Conservation (phyloP, 1,140 invertebrate species). For the Trichomalopsis sarcophagae region DNA sequence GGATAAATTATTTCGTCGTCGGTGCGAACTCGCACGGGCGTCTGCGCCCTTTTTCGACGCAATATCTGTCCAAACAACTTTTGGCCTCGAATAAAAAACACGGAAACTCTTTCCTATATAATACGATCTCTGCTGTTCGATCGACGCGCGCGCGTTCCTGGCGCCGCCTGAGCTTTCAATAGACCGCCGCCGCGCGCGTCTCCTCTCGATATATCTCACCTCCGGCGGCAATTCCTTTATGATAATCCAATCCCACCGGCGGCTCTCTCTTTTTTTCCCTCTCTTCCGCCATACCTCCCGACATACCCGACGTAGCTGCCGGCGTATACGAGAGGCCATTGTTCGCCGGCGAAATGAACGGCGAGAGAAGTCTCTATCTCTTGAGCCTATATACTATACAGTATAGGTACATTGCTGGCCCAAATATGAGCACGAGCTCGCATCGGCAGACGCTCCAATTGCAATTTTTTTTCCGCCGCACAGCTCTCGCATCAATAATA, state of each 20-base stretch:
- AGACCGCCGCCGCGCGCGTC: neutral
- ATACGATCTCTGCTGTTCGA: no score
- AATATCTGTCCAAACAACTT: no score
- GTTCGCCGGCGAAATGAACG: constrained; percentile 36
- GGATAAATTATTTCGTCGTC: neutral
- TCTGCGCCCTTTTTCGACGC: no score
- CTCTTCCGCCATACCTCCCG: neutral
- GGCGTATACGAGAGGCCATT: neutral
- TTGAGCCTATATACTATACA: constrained; percentile 8
- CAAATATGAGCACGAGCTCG: neutral
- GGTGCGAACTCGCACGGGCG: no score
- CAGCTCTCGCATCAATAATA: constrained; percentile 20
- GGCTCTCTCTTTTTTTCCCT: neutral
- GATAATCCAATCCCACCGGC: constrained; percentile 45
- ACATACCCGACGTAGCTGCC: constrained; percentile 25
- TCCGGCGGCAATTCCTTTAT: constrained; percentile 34
- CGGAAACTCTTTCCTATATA: neutral
- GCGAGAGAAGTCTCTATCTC: no score
- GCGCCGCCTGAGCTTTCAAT: constrained; percentile 29
- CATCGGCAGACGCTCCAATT: neutral
- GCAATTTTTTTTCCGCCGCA: constrained; percentile 1
- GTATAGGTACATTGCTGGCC: neutral
- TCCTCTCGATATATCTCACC: constrained; percentile 4
- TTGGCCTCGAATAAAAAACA: neutral
- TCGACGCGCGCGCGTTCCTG: neutral